These are phyloP conservation scores for Eumeta japonica DNA, from an alignment of 1,140 invertebrate species.

Conservation along the genomic window DNA sequence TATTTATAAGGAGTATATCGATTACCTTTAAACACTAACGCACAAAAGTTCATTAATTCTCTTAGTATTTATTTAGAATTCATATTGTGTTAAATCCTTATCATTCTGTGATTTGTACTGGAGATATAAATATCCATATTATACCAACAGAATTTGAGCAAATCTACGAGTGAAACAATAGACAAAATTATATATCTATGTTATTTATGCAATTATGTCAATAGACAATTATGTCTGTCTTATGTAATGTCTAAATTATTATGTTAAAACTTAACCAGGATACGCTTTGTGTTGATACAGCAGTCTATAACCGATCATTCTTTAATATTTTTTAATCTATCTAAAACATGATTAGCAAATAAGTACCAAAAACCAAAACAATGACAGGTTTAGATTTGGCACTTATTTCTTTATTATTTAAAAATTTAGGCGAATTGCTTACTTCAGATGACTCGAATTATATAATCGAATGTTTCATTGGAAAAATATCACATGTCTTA, in stretches of 20 bases:
- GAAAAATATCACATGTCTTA: too few species aligned
- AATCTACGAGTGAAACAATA: too few species aligned
- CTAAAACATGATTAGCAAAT: not conserved
- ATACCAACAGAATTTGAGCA: not conserved
- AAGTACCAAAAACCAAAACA: not conserved
- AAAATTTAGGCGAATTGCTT: too few species aligned
- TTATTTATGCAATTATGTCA: constrained; percentile 5
- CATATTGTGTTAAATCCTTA: not conserved
- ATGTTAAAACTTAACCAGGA: not conserved
- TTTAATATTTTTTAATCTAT: too few species aligned
- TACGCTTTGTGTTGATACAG: not conserved
- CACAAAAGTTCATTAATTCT: too few species aligned
- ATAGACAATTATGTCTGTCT: constrained; percentile 6
- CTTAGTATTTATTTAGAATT: too few species aligned
- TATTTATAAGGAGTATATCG: constrained; percentile 9
- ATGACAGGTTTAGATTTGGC: too few species aligned
- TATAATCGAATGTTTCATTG: too few species aligned
- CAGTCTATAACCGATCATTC: constrained; percentile 5
- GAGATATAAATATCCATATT: constrained; percentile 1
- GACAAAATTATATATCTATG: constrained; percentile 7
- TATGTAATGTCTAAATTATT: constrained; percentile 6
- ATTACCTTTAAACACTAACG: constrained; percentile 7
- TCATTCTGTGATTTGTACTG: constrained; percentile 1
- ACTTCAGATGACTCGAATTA: too few species aligned
- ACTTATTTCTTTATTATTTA: too few species aligned